Conservation (phyloP, 2,888 invertebrate genomes). For the Andrena haemorrhoa region DNA sequence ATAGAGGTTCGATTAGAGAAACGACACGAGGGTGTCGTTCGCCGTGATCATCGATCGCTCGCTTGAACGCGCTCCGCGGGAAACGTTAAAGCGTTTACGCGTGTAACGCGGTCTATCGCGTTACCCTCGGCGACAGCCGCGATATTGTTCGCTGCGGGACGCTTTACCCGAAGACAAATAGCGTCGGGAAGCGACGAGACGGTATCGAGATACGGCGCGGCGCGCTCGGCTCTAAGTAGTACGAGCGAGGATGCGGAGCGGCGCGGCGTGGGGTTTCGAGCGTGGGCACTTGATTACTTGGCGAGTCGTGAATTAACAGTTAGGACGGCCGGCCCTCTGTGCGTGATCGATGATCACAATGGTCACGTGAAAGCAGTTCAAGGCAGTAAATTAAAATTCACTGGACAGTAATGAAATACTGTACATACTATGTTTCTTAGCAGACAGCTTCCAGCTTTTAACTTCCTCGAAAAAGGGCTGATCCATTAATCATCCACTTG, state of each 20-base stretch:
- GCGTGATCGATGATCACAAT: neutral
- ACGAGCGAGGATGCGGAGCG: neutral
- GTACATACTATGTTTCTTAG: slow-evolving; percentile 5
- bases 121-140: slow-evolving; percentile 19
- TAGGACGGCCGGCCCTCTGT: neutral
- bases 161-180: slow-evolving; percentile 14
- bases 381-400: slow-evolving; percentile 3
- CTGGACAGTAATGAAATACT: slow-evolving; percentile 3
- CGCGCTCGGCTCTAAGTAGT: neutral
- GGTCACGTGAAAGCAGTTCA: neutral
- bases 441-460: neutral
- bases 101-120: slow-evolving; percentile 35
- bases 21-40: slow-evolving; percentile 6
- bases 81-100: slow-evolving; percentile 26
- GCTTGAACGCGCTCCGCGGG: slow-evolving; percentile 15
- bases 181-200: neutral
- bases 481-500: slow-evolving; percentile 8
- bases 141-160: slow-evolving; percentile 9
- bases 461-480: neutral
- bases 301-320: neutral
- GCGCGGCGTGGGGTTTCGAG: neutral
- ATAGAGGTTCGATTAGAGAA: neutral
- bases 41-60: slow-evolving; percentile 35
- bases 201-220: neutral
- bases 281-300: neutral